Evolutionary conservation across 92 coral and sea anemone species (phyloP), one percentile per base, ranked within the genome.

Genomic region (Micromussa lordhowensis): DNA sequence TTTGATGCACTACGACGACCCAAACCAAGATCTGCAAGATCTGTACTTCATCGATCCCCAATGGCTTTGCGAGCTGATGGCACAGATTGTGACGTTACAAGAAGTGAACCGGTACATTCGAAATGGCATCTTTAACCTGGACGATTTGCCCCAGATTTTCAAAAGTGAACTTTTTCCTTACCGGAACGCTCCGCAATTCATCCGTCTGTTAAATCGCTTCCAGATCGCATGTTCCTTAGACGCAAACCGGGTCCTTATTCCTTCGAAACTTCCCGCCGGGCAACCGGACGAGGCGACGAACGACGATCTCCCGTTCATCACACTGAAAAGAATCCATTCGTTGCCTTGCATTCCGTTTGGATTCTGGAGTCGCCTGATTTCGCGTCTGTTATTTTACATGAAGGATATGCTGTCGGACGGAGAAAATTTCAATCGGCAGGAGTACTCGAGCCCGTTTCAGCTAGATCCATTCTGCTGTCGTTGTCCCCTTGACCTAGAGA

Each of bases 41-140:
- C 94, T 94, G 86, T 97, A 90, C 90, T 97, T 97, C 84, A 94
- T 97, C 66, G 99, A 97, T 79, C 99, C 99, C 72, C 88, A 95
- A 66, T 97, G 99, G 99, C 91, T 97, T 66, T 97, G 99, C 78
- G 95, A 96, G 77, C 89, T 97, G 59, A 96, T 97, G 94, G 98
- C 99, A 30, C 96, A 96, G 18, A 89, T 97, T 55, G 96, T 97
- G 29, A 97, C 98, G 3, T 70, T 97, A n/a, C 84, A 63, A 5
- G 88, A 89, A 83, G 98, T 91, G 51, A 96, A 96, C 34, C 97
- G 95, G 26, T 94, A 86, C 87, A 91, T 92, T 26, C 85, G 68
- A 22, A 91, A 94, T 38, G 99, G 99, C 7, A 90, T 97, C 82
- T 93, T 96, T 12, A 86, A 84, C 54, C 84, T 88, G 17, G 90